phyloP scores from a whole-genome alignment of 2,113 vertebrate species.

The Tachycineta bicolor region DNA sequence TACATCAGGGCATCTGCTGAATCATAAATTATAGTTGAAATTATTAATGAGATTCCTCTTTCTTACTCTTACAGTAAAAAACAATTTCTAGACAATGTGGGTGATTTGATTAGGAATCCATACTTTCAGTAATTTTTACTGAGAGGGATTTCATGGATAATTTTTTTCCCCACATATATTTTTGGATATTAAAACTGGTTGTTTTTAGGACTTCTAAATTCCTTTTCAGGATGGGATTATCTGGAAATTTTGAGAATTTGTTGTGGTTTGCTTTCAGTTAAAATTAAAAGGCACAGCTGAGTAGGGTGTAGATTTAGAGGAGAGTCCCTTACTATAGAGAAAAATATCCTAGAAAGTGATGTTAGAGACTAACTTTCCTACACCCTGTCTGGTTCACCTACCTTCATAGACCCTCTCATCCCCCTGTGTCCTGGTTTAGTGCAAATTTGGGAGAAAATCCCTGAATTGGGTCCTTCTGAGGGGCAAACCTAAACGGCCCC shows the following conservation, averaged over 20 bases:
- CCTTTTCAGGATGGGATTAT: background rate
- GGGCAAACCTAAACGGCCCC: too few relatives aligned
- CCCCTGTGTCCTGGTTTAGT: too few relatives aligned
- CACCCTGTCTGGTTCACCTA: background rate
- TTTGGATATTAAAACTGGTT: background rate
- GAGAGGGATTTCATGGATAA: background rate
- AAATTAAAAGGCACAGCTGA: background rate
- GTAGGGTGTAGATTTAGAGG: background rate
- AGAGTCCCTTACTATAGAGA: background rate
- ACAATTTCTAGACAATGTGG: background rate
- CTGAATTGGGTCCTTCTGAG: too few relatives aligned
- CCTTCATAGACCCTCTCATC: background rate
- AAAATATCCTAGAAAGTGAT: background rate
- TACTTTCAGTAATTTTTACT: background rate
- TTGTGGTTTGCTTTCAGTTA: background rate
- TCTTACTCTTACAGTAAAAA: background rate
- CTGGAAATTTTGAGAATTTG: background rate
- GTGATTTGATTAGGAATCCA: background rate
- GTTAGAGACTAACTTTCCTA: background rate
- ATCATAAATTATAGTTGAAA: background rate
- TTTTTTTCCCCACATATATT: fast-evolving
- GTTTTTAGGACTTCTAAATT: background rate
- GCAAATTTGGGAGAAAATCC: too few relatives aligned
- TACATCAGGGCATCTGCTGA: background rate
- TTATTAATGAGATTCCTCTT: background rate